A percentile compares a stretch with the other conserved stretches of the same genome.
phyloP scores from a whole-genome alignment of 2,113 vertebrate species.

The Apteryx owenii region DNA sequence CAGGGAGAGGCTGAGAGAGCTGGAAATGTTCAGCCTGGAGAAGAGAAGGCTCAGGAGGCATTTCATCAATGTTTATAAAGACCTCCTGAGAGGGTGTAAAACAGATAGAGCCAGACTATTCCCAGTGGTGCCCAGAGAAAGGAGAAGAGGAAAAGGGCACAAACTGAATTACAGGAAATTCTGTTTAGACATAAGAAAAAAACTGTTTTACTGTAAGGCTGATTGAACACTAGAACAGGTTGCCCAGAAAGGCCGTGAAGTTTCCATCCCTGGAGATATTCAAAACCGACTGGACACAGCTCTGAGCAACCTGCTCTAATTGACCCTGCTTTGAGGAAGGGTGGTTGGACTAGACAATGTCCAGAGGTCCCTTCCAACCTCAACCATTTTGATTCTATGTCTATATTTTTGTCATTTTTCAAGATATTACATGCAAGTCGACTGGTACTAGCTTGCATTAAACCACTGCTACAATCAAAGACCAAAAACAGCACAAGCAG shows the following conservation, averaged over 20 bases:
- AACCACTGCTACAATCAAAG: neutral
- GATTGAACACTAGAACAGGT: neutral
- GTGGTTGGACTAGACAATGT: neutral
- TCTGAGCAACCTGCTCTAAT: neutral
- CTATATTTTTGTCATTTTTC: neutral
- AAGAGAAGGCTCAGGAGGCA: neutral
- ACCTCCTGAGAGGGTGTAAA: neutral
- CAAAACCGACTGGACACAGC: neutral
- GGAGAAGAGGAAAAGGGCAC: too few species aligned
- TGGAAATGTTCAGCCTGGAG: neutral
- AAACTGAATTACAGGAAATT: too few species aligned
- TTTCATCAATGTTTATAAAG: neutral
- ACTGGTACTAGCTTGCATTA: neutral
- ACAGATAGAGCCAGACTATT: neutral
- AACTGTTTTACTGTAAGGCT: too few species aligned
- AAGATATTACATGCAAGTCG: neutral
- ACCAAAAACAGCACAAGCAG: neutral
- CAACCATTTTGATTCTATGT: neutral
- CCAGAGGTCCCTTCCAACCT: neutral
- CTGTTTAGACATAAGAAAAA: too few species aligned
- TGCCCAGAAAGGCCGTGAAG: neutral
- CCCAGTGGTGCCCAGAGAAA: too few species aligned
- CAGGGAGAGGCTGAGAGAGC: neutral
- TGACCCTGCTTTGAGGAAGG: neutral
- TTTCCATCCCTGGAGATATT: neutral